Evolutionary conservation across 1,140 invertebrate genomes (phyloP).

Genomic region (Zaprionus africanus): DNA sequence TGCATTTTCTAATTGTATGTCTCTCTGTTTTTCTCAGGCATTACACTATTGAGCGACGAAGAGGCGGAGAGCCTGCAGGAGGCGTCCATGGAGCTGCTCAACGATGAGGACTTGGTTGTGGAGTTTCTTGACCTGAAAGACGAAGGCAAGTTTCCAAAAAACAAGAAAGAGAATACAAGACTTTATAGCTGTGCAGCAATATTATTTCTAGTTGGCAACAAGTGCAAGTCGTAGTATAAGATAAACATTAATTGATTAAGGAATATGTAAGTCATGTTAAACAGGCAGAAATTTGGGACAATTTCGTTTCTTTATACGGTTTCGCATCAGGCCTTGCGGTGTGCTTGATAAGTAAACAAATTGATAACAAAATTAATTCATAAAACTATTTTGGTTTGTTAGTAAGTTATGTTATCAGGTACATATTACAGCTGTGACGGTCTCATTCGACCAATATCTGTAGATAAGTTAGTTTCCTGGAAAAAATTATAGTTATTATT

Average conservation of each 20-base stretch:
- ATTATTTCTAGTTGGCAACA: background rate
- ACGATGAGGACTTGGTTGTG: conserved; percentile 70
- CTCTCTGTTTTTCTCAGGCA: conserved; percentile 30
- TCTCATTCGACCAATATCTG: background rate
- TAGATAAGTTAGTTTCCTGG: background rate
- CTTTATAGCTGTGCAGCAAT: background rate
- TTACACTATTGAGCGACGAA: conserved; percentile 46
- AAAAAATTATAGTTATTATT: too few relatives aligned
- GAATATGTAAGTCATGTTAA: background rate
- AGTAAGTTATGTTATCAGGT: background rate
- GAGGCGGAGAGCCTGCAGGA: conserved; percentile 35
- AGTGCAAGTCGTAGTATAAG: background rate
- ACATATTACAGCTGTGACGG: background rate
- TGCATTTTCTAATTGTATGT: background rate
- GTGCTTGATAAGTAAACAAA: background rate
- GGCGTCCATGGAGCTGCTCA: conserved; percentile 51
- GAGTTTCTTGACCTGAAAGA: conserved; percentile 74
- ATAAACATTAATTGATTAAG: background rate
- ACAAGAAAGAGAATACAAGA: background rate
- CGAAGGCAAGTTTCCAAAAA: conserved; percentile 53
- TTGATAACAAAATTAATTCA: background rate
- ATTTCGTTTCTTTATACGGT: background rate
- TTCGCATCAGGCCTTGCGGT: background rate
- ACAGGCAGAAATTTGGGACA: background rate
- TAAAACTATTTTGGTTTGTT: background rate